Percentiles rank a stretch among this genome's conserved stretches.
Conservation (phyloP, 2,797 vertebrate genomes). For the Garrulus glandarius region DNA sequence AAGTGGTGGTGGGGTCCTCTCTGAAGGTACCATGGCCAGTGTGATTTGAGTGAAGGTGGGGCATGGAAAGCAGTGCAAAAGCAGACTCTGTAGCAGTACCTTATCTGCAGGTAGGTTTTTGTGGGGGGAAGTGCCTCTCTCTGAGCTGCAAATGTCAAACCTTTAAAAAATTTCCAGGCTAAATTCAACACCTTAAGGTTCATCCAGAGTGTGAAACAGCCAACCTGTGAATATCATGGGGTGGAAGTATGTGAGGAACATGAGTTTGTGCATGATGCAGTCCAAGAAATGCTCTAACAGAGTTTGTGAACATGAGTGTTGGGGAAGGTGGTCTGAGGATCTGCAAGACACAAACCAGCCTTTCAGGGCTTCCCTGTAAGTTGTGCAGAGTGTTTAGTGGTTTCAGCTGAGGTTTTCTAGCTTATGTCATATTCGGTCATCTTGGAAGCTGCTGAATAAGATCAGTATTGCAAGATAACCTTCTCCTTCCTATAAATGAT, state of each 20-base stretch:
- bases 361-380: background rate
- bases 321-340: background rate
- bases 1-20: background rate
- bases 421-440: background rate
- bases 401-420: slow-evolving; percentile 13
- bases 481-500: background rate
- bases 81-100: background rate
- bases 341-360: background rate
- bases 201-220: background rate
- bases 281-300: background rate
- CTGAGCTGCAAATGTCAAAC: background rate
- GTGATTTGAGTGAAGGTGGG: background rate
- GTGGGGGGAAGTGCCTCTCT: background rate
- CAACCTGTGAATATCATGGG: background rate
- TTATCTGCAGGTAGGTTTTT: background rate
- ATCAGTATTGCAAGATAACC: background rate
- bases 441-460: slow-evolving; percentile 13
- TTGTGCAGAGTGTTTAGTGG: background rate
- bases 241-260: background rate
- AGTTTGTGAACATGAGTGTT: background rate
- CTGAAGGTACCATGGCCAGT: background rate
- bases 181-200: background rate
- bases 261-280: background rate
- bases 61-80: background rate
- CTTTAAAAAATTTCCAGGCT: background rate